Conservation (phyloP, 2,888 invertebrate genomes). For the Eucriotettix oculatus region DNA sequence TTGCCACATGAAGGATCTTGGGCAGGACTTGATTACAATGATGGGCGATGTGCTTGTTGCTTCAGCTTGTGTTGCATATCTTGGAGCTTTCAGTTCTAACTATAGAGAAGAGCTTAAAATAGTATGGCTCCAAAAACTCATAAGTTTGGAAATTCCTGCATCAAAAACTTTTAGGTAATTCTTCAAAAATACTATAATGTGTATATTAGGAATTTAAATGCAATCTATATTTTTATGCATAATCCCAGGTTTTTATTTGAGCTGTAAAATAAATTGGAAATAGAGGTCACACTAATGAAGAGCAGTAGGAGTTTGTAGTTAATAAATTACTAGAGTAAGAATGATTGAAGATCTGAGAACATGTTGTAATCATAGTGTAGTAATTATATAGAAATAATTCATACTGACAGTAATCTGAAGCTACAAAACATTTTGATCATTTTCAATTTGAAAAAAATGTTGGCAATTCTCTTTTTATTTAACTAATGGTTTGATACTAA, state of each 20-base stretch:
- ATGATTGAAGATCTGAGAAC: too few species aligned
- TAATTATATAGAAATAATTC: too few species aligned
- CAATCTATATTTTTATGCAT: neutral
- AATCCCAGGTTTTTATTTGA: neutral
- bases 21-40: constrained; percentile 49
- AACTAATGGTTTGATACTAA: too few species aligned
- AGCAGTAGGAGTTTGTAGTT: too few species aligned
- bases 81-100: constrained; percentile 70
- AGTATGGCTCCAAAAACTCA: constrained; percentile 52
- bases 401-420: too few species aligned
- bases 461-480: too few species aligned
- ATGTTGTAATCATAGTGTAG: too few species aligned
- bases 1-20: constrained; percentile 34
- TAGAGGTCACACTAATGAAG: too few species aligned
- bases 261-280: too few species aligned
- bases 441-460: too few species aligned
- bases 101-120: constrained; percentile 50
- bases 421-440: too few species aligned
- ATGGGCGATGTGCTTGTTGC: constrained; percentile 78
- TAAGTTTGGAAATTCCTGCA: constrained; percentile 48
- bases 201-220: neutral
- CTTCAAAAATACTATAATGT: neutral
- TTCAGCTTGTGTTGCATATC: constrained; percentile 75
- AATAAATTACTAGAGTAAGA: too few species aligned
- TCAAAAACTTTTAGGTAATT: constrained; percentile 45